These are phyloP conservation scores for Lordiphosa fenestrarum DNA, from an alignment of 2,888 invertebrate genomes.

Conservation along the genomic window DNA sequence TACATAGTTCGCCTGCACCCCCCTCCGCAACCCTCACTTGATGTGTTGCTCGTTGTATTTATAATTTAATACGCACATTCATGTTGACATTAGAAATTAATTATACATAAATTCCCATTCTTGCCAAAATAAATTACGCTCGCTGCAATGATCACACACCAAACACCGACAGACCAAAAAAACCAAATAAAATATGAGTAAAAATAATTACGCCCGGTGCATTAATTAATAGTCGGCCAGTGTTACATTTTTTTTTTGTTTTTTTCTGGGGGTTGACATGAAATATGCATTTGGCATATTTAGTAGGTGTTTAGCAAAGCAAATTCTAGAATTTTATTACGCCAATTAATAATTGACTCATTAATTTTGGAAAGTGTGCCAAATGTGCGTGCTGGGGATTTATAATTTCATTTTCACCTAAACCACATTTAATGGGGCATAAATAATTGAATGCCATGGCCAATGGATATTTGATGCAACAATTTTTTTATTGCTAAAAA, in stretches of 20 bases:
- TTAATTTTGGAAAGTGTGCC: slow-evolving; percentile 20
- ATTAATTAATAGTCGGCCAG: slow-evolving; percentile 58
- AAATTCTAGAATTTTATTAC: slow-evolving; percentile 19
- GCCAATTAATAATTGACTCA: slow-evolving; percentile 55
- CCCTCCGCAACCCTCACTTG: neutral
- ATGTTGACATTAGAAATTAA: slow-evolving; percentile 28
- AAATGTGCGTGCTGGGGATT: slow-evolving; percentile 6
- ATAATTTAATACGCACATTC: slow-evolving; percentile 3
- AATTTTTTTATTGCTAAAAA: slow-evolving; percentile 18
- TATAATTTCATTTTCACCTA: slow-evolving; percentile 26
- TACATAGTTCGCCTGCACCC: slow-evolving; percentile 1
- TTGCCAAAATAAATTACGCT: slow-evolving; percentile 29
- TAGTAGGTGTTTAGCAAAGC: slow-evolving; percentile 43
- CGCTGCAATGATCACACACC: slow-evolving; percentile 24
- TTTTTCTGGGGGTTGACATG: slow-evolving; percentile 23
- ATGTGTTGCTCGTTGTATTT: neutral
- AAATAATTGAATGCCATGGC: slow-evolving; percentile 35
- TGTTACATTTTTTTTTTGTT: slow-evolving; percentile 10
- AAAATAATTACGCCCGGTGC: slow-evolving; percentile 48
- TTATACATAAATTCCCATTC: slow-evolving; percentile 28
- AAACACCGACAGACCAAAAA: neutral
- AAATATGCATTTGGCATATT: slow-evolving; percentile 39
- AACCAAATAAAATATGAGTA: slow-evolving; percentile 27
- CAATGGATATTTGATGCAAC: neutral
- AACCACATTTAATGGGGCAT: slow-evolving; percentile 47